Evolutionary conservation across 1,140 invertebrate genomes (phyloP), one percentile per base, ranked within the genome.

Genomic region (Laupala kohalensis): DNA sequence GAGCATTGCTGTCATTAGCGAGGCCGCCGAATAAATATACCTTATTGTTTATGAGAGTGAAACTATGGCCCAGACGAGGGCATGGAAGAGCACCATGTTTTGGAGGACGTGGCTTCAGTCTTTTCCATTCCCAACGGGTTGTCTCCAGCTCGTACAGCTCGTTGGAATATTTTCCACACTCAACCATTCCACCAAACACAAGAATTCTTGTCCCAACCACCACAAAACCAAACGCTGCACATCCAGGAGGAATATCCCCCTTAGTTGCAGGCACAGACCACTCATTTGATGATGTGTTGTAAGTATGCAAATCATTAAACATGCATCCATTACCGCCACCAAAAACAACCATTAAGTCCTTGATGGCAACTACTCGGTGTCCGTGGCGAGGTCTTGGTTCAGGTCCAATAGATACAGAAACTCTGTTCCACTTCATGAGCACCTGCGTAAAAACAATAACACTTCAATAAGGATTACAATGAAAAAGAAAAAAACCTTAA

Each of bases 251-350:
- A 66, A 98, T 93, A 79, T 99, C 97, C 28, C 97, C 97, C 80
- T 97, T 96, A 37, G 96, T 92, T 29, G 92, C 90, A n/a, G 97
- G 97, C 24, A 97, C 93, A 84, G 97, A 99, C 97, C 97, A 99
- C 84, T 98, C 95, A 82, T 98, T 98, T 73, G 92, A 94, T 28
- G 92, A 91, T 93, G 96, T 97, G 80, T 99, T 99, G 84, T 95
- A 99, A 80, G 99, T 96, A 84, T 99, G 96, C 71, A 99, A 86
- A 84, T 99, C 97, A 82, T 99, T 96, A 75, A 99, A 95, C 79
- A 99, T 99, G 79, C 97, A 97, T 89, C 99, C 97, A 83, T 99
- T 99, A 75, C 97, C 97, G 78, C 97, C 97, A 78, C 97, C 97
- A 84, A 99, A 99, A 76, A 99, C 94, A 75, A 99, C 93, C 94